Evolutionary conservation across 1,140 invertebrate genomes (phyloP).

Genomic region (Drosophila sulfurigaster): DNA sequence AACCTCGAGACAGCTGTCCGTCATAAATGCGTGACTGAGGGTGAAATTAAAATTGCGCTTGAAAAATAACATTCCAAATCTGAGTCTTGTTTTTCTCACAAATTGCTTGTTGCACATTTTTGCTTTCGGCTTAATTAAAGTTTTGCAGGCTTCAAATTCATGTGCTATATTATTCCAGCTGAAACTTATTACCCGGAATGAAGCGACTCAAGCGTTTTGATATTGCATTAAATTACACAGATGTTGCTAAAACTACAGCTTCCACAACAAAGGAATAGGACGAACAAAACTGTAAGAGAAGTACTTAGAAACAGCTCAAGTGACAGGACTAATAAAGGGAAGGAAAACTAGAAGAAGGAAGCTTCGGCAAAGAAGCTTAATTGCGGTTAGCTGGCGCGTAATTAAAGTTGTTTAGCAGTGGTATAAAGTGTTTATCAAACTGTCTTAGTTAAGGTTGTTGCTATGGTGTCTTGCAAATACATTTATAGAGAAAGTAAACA

Average conservation of each 20-base stretch:
- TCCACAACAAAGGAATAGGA: neutral
- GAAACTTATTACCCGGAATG: neutral
- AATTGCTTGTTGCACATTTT: slow-evolving; percentile 1
- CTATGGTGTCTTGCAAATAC: neutral
- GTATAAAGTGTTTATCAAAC: slow-evolving; percentile 41
- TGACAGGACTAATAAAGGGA: neutral
- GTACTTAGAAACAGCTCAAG: slow-evolving; percentile 25
- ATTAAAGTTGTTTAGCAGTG: slow-evolving; percentile 26
- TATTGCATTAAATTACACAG: slow-evolving; percentile 35
- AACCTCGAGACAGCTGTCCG: slow-evolving; percentile 38
- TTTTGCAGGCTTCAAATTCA: slow-evolving; percentile 14
- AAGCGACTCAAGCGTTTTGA: slow-evolving; percentile 12
- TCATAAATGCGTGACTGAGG: slow-evolving; percentile 39
- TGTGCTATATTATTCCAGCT: slow-evolving; percentile 21
- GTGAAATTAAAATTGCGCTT: slow-evolving; percentile 20
- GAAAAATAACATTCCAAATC: neutral
- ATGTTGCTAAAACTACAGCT: slow-evolving; percentile 7
- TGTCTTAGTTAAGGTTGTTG: slow-evolving; percentile 4
- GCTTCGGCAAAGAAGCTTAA: slow-evolving; percentile 44
- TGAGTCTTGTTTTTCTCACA: neutral
- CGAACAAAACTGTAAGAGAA: slow-evolving; percentile 18
- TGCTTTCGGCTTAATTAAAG: slow-evolving; percentile 27
- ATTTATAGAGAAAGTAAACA: neutral
- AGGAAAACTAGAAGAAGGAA: neutral
- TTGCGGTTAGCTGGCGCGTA: slow-evolving; percentile 36